Evolutionary conservation across 2,113 vertebrate genomes (phyloP), one percentile per base, ranked within the genome.

Genomic region (Glaucomys volans): DNA sequence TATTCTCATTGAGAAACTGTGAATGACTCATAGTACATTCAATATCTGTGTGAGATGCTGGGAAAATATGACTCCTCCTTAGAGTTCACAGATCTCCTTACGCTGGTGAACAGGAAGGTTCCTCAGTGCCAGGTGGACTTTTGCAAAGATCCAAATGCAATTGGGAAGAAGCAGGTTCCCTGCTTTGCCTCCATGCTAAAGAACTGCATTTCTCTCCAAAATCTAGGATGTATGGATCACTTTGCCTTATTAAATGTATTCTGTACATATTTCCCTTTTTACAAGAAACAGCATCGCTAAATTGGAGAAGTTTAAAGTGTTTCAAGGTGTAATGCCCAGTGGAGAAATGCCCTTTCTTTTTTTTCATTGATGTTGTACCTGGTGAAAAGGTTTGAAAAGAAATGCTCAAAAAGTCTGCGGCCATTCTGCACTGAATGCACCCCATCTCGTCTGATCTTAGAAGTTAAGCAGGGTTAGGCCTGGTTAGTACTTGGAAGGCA

Each of bases 121-220:
- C 99, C 99, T 0, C 96, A 98, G 81, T 99, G 99, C 93, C 98
- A 74, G 1, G 99, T 99, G 14, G 98, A 81, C 8, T 28, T 52
- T 0, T 98, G 98, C 96, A 97, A 0, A 2, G 99, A 99, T 69
- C 83, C 0, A 0, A 97, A 10, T 0, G 98, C 99, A 17, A 98
- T 99, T 16, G 99, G 99, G 30, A 99, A 99, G 98, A 99, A 99
- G 93, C 99, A 99, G 98, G 99, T 99, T 4, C 99, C 99, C 35
- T 99, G 99, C 97, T 99, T 99, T 96, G 98, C 99, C 16, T 99
- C 99, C 0, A 99, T 99, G 99, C 98, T 99, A 99, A 99, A 98
- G 99, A 99, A 97, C 97, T 99, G 22, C 99, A 99, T 97, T 99
- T 99, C 95, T 96, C 97, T 88, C 98, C 99, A 26, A 99, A 99